Conservation (phyloP, 2,888 invertebrate species). For the Isotomurus palustris region DNA sequence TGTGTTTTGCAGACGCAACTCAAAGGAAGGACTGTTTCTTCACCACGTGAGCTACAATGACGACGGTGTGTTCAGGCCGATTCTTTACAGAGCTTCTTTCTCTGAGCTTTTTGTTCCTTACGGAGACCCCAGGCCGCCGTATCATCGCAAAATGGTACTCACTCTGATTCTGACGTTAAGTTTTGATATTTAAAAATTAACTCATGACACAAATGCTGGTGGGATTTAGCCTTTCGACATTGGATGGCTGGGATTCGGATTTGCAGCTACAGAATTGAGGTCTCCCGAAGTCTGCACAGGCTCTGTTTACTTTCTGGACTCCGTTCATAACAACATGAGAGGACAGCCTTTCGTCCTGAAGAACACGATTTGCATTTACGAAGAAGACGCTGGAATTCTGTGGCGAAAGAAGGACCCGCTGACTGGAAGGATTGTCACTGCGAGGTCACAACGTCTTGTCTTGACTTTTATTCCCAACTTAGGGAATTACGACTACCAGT, state of each 20-base stretch:
- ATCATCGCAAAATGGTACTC: constrained; percentile 14
- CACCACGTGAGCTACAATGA: constrained; percentile 19
- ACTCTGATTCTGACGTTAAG: no score
- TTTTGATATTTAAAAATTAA: no score
- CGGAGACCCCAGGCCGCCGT: constrained; percentile 21
- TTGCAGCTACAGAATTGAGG: constrained; percentile 3
- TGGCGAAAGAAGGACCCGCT: constrained; percentile 23
- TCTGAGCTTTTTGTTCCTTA: constrained; percentile 23
- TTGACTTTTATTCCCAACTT: constrained; percentile 20
- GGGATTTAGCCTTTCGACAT: constrained; percentile 23
- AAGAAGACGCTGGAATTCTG: constrained; percentile 28
- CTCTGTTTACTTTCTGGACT: constrained; percentile 17
- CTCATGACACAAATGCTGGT: no score
- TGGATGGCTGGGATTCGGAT: constrained; percentile 31
- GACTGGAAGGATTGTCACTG: constrained; percentile 2
- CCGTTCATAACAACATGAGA: constrained; percentile 1
- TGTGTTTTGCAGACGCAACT: constrained; percentile 12
- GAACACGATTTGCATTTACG: constrained; percentile 26
- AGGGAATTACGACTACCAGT: constrained; percentile 33
- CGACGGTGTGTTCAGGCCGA: constrained; percentile 10
- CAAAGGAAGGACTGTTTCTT: constrained; percentile 25
- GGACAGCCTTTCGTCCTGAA: constrained; percentile 10
- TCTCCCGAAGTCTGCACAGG: constrained; percentile 18
- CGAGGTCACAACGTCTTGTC: constrained; percentile 15
- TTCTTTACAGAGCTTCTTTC: constrained; percentile 23